These are phyloP conservation scores for Cerastoderma edule DNA, from an alignment of 2,888 invertebrate species.

Conservation along the genomic window DNA sequence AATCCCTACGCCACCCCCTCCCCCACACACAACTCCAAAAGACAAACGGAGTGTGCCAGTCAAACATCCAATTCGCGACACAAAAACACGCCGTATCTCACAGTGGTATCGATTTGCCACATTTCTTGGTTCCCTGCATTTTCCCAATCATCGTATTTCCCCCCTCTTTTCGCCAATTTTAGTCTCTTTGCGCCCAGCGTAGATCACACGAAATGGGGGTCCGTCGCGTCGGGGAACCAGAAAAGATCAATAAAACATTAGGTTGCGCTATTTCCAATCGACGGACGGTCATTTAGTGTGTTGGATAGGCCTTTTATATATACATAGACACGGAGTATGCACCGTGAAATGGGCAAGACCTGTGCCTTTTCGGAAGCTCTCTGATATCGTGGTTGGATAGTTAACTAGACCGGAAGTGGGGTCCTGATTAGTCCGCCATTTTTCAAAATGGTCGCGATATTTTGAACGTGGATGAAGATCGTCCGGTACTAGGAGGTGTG, in stretches of 20 bases:
- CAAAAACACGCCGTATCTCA: background rate
- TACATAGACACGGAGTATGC: too few relatives aligned
- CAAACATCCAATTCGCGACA: conserved; percentile 16
- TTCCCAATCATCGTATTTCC: conserved; percentile 7
- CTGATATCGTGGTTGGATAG: too few relatives aligned
- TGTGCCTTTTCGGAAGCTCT: too few relatives aligned
- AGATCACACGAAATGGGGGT: background rate
- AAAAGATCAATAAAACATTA: conserved; percentile 27
- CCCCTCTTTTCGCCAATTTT: background rate
- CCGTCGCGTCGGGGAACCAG: conserved; percentile 10
- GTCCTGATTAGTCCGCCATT: too few relatives aligned
- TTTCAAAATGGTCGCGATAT: too few relatives aligned
- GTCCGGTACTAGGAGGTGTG: too few relatives aligned
- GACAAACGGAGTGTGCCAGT: background rate
- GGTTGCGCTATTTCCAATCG: conserved; percentile 18
- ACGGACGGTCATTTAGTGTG: conserved; percentile 25
- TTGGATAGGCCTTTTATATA: too few relatives aligned
- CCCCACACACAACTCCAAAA: too few relatives aligned
- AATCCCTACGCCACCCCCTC: too few relatives aligned
- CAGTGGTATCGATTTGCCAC: background rate
- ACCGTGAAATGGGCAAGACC: too few relatives aligned
- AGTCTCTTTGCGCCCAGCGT: conserved; percentile 5
- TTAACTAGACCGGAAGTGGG: too few relatives aligned
- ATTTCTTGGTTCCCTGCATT: conserved; percentile 22
- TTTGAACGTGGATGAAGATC: too few relatives aligned